phyloP scores from a whole-genome alignment of 2,797 vertebrate genomes.

The Sebastes minor region DNA sequence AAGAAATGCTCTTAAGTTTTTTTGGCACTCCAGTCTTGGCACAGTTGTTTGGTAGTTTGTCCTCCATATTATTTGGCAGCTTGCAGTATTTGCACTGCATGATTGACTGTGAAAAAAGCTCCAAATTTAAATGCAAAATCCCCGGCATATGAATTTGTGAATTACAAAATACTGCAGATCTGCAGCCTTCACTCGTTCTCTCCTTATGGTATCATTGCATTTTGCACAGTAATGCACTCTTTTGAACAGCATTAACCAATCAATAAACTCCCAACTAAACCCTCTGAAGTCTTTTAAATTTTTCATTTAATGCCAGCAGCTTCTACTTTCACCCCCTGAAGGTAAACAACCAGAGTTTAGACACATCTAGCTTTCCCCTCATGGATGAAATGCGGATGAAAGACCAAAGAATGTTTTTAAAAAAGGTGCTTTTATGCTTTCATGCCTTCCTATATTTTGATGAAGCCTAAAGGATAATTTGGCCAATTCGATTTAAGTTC shows the following conservation, averaged over 20 bases:
- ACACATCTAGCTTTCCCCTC: background rate
- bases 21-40: constrained; percentile 29
- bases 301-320: constrained; percentile 46
- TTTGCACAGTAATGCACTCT: background rate
- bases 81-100: constrained; percentile 15
- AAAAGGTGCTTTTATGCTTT: background rate
- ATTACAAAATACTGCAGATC: background rate
- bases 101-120: constrained; percentile 34
- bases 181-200: background rate
- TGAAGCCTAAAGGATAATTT: background rate
- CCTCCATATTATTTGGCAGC: constrained; percentile 35
- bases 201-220: background rate
- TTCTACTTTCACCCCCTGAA: constrained; percentile 8
- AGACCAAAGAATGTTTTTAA: background rate
- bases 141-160: background rate
- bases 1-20: constrained; percentile 35
- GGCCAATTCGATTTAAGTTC: background rate
- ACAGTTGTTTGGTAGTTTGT: constrained; percentile 13
- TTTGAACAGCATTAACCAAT: constrained; percentile 12
- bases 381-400: background rate
- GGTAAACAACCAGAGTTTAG: background rate
- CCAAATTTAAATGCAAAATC: constrained; percentile 33
- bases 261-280: constrained; percentile 19
- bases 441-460: background rate
- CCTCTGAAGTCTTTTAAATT: constrained; percentile 37